Base-by-base conservation (phyloP, 2,888 invertebrate species). In the Tenthredo amoena region DNA sequence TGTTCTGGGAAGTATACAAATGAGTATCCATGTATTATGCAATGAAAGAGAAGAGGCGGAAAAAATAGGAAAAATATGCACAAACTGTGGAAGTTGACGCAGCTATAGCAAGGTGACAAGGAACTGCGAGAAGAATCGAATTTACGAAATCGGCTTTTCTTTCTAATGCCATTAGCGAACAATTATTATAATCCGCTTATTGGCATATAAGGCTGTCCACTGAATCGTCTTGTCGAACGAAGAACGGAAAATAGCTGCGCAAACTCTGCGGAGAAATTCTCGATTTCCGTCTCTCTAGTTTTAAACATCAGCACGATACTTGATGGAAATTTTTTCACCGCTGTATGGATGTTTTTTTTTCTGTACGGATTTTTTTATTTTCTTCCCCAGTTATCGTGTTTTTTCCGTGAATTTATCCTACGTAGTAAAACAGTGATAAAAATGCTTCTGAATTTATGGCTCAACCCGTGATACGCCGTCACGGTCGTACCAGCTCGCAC, bases 401-500 rank as follows among this genome's bases (percentile, higher is more conserved):
- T 26, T 21, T 2, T 74, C 12, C 43, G 40, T 12, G 21, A 43
- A 21, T 74, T 74, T 43, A 40, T 40, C 40, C 40, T 3, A 2
- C 72, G n/a, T 26, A 21, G 43, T 74, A 74, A 74, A 74, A 74
- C 21, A 74, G 72, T 43, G 72, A 74, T 74, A 74, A 74, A 74
- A 74, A 74, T 18, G 43, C n/a, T 43, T 74, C 26, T 74, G 40
- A 74, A 43, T 74, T 74, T 40, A 74, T 40, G 43, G 12, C 10
- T 26, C 21, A 74, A 74, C 43, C 43, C 72, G 43, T 74, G 72
- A 21, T n/a, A n/a, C 43, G 72, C 12, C 55, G 9, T 40, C n/a
- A 47, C 47, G 47, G 12, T 74, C 72, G 40, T 43, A 74, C 43
- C 43, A 74, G 43, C 68, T 34, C 21, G 40, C 21, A 40, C 37